These are phyloP conservation scores for Plebejus anna DNA, from an alignment of 2,888 invertebrate genomes.

Conservation along the genomic window DNA sequence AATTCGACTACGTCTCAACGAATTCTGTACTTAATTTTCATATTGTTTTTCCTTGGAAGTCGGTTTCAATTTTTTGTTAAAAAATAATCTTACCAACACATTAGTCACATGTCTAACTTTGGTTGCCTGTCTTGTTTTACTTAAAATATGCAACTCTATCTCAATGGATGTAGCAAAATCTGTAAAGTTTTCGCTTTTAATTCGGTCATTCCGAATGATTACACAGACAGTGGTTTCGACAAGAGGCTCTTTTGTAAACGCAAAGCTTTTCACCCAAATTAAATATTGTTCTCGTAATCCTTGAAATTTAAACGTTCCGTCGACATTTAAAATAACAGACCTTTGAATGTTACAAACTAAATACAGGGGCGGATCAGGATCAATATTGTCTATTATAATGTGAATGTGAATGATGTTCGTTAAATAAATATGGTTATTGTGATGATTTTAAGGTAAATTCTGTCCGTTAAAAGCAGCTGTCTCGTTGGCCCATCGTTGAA, in stretches of 20 bases:
- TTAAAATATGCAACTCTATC: no score
- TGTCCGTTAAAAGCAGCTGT: not conserved
- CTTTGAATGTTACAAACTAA: not conserved
- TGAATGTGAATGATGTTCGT: not conserved
- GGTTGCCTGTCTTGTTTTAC: no score
- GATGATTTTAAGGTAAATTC: not conserved
- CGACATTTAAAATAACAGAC: not conserved
- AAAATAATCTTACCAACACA: no score
- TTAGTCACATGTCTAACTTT: no score
- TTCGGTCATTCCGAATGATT: constrained; percentile 33
- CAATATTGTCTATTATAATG: not conserved
- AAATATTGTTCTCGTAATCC: constrained; percentile 10
- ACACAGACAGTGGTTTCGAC: constrained; percentile 31
- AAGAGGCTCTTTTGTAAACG: constrained; percentile 35
- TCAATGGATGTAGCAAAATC: not conserved
- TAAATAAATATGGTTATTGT: not conserved
- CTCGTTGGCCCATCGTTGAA: no score
- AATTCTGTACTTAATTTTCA: no score
- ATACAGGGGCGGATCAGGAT: not conserved
- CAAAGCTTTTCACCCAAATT: constrained; percentile 25
- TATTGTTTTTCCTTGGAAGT: no score
- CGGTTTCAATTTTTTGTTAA: no score
- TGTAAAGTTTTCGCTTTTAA: constrained; percentile 30
- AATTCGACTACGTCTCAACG: no score
- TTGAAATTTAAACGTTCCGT: constrained; percentile 31